Evolutionary conservation across 2,113 vertebrate genomes (phyloP), one percentile per base, ranked within the genome.

Genomic region (Sinosuthora webbiana): DNA sequence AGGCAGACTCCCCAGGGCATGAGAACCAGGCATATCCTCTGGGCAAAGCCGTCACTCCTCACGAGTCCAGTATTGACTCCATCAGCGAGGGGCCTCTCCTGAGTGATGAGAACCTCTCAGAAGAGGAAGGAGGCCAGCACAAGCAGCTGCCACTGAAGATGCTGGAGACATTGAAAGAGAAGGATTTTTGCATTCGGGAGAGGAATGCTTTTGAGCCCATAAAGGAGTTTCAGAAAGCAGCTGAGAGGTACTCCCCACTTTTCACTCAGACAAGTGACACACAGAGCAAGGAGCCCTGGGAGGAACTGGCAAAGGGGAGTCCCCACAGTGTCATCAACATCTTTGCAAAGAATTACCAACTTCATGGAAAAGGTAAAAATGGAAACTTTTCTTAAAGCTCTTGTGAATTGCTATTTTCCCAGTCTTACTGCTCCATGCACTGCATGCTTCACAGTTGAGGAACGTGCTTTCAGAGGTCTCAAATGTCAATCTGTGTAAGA

Each of bases 271-370:
- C 97, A 31, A 94, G 89, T 83, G 93, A 63, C 3, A 37, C 87
- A 30, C 97, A 98, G 53, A 97, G 87, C 96, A 98, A 97, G 87
- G 97, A 97, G 15, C 98, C 98, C 0, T 99, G 99, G 99, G 99
- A 99, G 91, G 99, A 99, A 74, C 97, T 99, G 82, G 97, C 98
- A 18, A 99, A 99, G 87, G 99, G 99, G 94, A 99, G 99, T 96
- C 99, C 99, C 27, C 98, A 99, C 82, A 99, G 99, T 27, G 99
- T 99, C 76, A 99, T 99, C 97, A 99, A 99, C 96, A 99, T 99
- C 96, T 99, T 99, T 95, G 98, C 98, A 3, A 99, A 98, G 97
- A 99, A 98, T 70, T 98, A 98, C n/a, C 98, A 98, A 28, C 95
- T 98, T 57, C 97, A 98, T 85, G 97, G 95, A 83, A 98, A 98